Base-by-base conservation (phyloP, 2,888 invertebrate genomes). In the Sericinus montela region DNA sequence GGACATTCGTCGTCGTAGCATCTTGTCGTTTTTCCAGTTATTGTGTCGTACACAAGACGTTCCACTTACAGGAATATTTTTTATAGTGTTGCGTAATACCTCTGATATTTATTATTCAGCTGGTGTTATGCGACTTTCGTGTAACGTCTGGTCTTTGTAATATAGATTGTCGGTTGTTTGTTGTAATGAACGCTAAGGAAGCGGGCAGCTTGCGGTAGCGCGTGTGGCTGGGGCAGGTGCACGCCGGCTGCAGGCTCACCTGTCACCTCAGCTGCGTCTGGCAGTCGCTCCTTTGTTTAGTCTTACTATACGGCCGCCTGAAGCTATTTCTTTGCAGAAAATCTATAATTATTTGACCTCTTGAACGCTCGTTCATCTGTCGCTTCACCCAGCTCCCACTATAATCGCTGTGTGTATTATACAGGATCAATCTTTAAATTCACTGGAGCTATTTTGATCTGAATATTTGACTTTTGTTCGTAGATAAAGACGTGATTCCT, bases 211-310 rank as follows among this genome's bases (percentile, higher is more conserved):
- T 85, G 82, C 75, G 75, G 82, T 75, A 75, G 74, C 84, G 80
- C 79, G 84, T 75, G 70, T 5, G 19, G 19, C 62, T 62, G 55
- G 59, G 69, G 81, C 82, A 85, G 82, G 83, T 84, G 83, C 62
- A 64, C 53, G 81, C 82, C 86, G 80, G 83, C 80, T 87, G 85
- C 75, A 65, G 56, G 74, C 79, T 74, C 87, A 89, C 90, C 90
- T 89, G 90, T 82, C 84, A 58, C 58, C 75, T 84, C 85, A 84
- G 85, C 86, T 86, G 86, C 84, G 72, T 70, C 75, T 77, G 69
- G 60, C 68, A 75, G 69, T 73, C 69, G 70, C 3, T 19, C 71
- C 73, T 73, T 73, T 75, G 63, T 67, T 65, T 60, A 57, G 65
- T 16, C 39, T 9, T 41, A n/a, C 57, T 60, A 58, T 53, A 62